phyloP scores from a whole-genome alignment of 2,797 vertebrate species.

The Hoplostethus atlanticus region DNA sequence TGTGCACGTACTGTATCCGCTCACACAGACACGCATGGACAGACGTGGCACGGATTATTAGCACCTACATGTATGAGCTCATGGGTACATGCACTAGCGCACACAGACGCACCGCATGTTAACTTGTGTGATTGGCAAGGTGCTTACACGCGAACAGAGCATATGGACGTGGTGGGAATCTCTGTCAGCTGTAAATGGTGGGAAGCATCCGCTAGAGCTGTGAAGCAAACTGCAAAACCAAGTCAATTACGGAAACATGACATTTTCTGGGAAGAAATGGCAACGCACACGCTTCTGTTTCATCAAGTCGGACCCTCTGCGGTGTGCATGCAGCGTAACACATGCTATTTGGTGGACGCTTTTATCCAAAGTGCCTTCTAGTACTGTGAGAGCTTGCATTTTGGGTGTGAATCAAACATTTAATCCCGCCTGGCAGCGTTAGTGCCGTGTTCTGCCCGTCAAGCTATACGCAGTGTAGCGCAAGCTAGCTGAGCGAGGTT shows the following conservation, averaged over 20 bases:
- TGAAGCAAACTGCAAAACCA: constrained; percentile 60
- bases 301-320: background rate
- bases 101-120: constrained; percentile 6
- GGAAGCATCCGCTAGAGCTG: constrained; percentile 51
- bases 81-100: constrained; percentile 2
- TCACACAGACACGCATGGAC: constrained; percentile 1
- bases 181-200: constrained; percentile 29
- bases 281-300: constrained; percentile 5
- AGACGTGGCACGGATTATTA: constrained; percentile 5
- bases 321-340: constrained; percentile 9
- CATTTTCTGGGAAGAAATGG: constrained; percentile 47
- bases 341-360: constrained; percentile 41
- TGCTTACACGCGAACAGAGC: constrained; percentile 15
- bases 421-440: constrained; percentile 42
- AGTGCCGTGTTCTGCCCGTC: constrained; percentile 13
- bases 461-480: constrained; percentile 16
- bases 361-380: constrained; percentile 42
- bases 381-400: constrained; percentile 31
- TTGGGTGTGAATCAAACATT: constrained; percentile 50
- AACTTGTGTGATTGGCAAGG: constrained; percentile 11
- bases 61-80: background rate
- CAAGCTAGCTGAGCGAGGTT: constrained; percentile 24
- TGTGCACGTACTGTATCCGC: no score
- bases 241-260: constrained; percentile 56
- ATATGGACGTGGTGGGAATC: constrained; percentile 30